Evolutionary conservation across 2,888 invertebrate genomes (phyloP).

Genomic region (Acanthopleura granulata): DNA sequence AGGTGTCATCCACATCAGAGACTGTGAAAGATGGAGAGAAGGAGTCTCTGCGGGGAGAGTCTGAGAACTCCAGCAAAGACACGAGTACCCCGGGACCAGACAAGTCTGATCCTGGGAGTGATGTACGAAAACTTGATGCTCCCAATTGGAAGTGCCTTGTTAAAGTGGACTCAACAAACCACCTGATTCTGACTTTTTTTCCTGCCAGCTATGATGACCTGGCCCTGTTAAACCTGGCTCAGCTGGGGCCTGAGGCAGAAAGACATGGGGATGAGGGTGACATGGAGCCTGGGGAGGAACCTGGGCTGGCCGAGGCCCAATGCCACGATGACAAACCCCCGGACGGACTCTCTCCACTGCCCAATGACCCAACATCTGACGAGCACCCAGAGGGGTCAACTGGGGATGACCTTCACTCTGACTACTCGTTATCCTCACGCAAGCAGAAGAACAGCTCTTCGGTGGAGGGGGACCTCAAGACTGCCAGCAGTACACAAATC

Average conservation of each 20-base stretch:
- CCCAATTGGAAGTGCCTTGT: slow-evolving; percentile 79
- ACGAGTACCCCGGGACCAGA: slow-evolving; percentile 1
- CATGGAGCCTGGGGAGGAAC: neutral
- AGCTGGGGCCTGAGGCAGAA: neutral
- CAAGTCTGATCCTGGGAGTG: neutral
- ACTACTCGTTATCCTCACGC: neutral
- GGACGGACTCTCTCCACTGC: neutral
- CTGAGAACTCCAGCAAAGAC: neutral
- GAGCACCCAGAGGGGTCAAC: neutral
- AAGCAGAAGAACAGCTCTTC: neutral
- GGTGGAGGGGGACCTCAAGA: neutral
- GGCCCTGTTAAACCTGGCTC: slow-evolving; percentile 40
- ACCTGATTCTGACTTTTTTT: slow-evolving; percentile 78
- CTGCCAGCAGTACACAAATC: neutral
- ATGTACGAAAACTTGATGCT: neutral
- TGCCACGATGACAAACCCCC: neutral
- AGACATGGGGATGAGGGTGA: neutral
- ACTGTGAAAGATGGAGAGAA: neutral
- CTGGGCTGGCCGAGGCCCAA: neutral
- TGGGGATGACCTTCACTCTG: neutral
- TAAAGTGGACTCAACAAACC: slow-evolving; percentile 76
- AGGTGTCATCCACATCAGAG: slow-evolving; percentile 1
- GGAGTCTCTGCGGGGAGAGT: neutral
- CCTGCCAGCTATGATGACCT: slow-evolving; percentile 75
- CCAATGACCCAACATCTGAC: neutral